Evolutionary conservation across 1,140 invertebrate genomes (phyloP).

Genomic region (Ladona fulva): DNA sequence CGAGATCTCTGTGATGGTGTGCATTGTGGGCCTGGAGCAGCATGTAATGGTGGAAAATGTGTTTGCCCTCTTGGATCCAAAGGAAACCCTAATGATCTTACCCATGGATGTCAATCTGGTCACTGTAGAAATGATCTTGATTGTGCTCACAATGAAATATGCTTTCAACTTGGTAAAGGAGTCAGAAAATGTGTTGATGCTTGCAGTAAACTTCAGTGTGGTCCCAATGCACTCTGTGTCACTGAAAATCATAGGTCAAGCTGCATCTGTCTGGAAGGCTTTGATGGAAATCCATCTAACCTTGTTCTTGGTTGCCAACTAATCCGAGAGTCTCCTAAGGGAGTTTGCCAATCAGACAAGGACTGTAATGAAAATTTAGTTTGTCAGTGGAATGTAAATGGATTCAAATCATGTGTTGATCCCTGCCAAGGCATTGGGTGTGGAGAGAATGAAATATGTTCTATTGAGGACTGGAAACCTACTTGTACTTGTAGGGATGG

Average conservation of each 20-base stretch:
- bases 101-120: constrained; percentile 57
- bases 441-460: constrained; percentile 69
- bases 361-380: constrained; percentile 58
- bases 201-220: constrained; percentile 78
- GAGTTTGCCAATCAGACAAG: constrained; percentile 54
- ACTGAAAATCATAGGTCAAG: constrained; percentile 70
- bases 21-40: constrained; percentile 69
- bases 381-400: constrained; percentile 32
- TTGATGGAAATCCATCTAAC: constrained; percentile 68
- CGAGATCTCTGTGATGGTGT: constrained; percentile 60
- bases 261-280: constrained; percentile 74
- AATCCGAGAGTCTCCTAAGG: constrained; percentile 35
- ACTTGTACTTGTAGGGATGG: constrained; percentile 65
- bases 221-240: constrained; percentile 79
- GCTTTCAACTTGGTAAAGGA: constrained; percentile 68
- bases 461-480: constrained; percentile 49
- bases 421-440: constrained; percentile 70
- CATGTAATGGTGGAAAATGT: constrained; percentile 69
- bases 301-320: constrained; percentile 61
- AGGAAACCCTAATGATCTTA: constrained; percentile 65
- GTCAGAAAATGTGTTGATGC: constrained; percentile 73
- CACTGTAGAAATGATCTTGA: constrained; percentile 71
- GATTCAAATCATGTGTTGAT: constrained; percentile 50
- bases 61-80: constrained; percentile 64
- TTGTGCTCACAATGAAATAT: constrained; percentile 72